Conservation (phyloP, 2,797 vertebrate species). For the Xiphophorus birchmanni region DNA sequence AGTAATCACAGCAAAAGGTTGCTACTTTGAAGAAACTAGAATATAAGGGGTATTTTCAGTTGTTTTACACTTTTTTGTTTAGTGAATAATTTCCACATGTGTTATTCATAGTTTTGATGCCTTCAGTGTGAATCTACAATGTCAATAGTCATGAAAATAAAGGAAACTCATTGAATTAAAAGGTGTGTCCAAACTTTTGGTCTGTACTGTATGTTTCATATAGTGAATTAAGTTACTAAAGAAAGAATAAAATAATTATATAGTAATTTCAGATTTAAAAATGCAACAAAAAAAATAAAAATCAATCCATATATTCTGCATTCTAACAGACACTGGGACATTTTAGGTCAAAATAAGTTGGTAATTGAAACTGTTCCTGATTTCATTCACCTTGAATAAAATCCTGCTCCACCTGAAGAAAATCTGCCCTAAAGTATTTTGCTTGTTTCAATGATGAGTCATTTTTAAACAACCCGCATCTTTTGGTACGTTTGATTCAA, state of each 20-base stretch:
- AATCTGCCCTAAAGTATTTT: not conserved
- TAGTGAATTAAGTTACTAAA: not conserved
- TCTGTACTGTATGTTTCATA: not conserved
- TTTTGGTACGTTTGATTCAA: not conserved
- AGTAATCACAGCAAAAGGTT: too few relatives aligned
- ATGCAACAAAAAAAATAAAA: not conserved
- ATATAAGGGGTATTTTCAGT: too few relatives aligned
- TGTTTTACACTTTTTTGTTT: too few relatives aligned
- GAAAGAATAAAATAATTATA: not conserved
- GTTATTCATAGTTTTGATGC: too few relatives aligned
- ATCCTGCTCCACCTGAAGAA: not conserved
- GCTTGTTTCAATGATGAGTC: not conserved
- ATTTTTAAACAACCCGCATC: not conserved
- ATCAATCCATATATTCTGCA: not conserved
- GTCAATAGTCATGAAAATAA: too few relatives aligned
- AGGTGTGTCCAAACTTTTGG: too few relatives aligned
- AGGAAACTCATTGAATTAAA: too few relatives aligned
- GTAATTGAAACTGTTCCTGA: not conserved
- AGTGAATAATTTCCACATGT: too few relatives aligned
- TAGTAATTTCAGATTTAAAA: not conserved
- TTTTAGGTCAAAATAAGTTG: not conserved
- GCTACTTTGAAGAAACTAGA: too few relatives aligned
- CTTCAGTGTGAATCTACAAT: too few relatives aligned
- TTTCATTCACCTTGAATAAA: not conserved
- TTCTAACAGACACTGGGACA: not conserved